A percentile compares a stretch with the other conserved stretches of the same genome.
phyloP scores from a whole-genome alignment of 1,140 invertebrate genomes.

The Lasaia peninsularis region DNA sequence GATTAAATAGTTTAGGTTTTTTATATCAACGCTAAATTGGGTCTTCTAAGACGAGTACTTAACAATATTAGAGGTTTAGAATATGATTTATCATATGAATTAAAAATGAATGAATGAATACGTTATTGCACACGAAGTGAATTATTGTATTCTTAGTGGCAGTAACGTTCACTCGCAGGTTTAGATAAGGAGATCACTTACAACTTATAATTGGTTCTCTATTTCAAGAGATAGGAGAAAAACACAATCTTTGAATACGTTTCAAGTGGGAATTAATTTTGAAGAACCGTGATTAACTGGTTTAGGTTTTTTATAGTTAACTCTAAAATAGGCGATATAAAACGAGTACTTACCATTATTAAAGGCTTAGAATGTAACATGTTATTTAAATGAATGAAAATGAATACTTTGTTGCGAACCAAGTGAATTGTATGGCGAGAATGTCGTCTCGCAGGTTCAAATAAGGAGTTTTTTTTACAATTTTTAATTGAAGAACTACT shows the following conservation, averaged over 20 bases:
- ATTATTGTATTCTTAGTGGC: constrained; percentile 68
- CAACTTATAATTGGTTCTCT: constrained; percentile 72
- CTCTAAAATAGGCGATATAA: background rate
- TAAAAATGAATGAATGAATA: no score
- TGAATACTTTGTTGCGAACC: no score
- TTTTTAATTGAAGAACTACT: constrained; percentile 70
- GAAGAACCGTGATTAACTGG: background rate
- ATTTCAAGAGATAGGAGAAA: constrained; percentile 58
- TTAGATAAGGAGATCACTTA: constrained; percentile 71
- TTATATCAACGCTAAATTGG: background rate
- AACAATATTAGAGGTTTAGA: no score
- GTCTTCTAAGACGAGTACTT: background rate
- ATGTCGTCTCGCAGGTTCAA: constrained; percentile 54
- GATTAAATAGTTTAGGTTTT: background rate
- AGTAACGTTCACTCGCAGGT: constrained; percentile 51
- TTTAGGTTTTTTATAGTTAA: background rate
- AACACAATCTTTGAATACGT: constrained; percentile 24
- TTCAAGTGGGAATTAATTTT: background rate
- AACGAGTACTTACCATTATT: background rate
- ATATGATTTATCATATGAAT: no score
- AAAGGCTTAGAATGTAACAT: no score
- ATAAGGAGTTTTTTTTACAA: constrained; percentile 73
- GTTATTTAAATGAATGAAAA: no score
- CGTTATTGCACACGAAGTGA: no score
- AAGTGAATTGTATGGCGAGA: constrained; percentile 68